Percentiles rank a stretch among this genome's conserved stretches.
phyloP scores from a whole-genome alignment of 2,113 vertebrate genomes.

The Pundamilia nyererei region DNA sequence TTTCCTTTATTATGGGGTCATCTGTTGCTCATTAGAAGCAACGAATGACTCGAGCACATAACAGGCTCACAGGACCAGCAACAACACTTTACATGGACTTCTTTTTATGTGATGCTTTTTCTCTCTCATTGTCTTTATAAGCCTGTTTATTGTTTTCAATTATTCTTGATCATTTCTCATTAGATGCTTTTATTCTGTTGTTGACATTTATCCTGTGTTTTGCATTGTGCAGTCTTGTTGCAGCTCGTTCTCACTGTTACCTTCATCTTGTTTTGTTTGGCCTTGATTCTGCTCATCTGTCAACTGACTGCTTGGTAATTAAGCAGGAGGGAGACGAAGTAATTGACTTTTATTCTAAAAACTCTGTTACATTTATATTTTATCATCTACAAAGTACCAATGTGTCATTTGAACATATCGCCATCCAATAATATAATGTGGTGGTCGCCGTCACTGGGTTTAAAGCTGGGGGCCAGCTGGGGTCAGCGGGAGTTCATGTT shows the following conservation, averaged over 20 bases:
- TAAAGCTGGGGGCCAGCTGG: neutral
- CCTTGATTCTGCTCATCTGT: neutral
- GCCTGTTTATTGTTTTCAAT: neutral
- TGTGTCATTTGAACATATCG: neutral
- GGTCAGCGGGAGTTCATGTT: neutral
- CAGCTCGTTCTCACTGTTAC: too few relatives aligned
- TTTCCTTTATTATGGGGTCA: neutral
- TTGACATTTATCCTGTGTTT: neutral
- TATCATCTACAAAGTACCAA: too few relatives aligned
- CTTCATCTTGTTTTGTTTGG: neutral
- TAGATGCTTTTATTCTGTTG: neutral
- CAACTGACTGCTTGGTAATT: neutral
- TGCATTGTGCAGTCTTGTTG: neutral
- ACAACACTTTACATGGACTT: neutral
- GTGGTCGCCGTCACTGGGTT: neutral
- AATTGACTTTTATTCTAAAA: neutral
- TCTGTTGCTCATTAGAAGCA: neutral
- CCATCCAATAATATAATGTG: neutral
- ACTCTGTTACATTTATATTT: too few relatives aligned
- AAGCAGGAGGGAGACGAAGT: neutral
- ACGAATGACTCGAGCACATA: neutral
- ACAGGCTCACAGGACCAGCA: neutral
- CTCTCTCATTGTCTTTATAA: neutral
- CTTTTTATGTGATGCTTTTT: neutral
- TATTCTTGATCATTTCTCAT: neutral